Evolutionary conservation across 2,888 invertebrate genomes (phyloP), one percentile per base, ranked within the genome.

Genomic region (Liopterus haemorrhoidalis): DNA sequence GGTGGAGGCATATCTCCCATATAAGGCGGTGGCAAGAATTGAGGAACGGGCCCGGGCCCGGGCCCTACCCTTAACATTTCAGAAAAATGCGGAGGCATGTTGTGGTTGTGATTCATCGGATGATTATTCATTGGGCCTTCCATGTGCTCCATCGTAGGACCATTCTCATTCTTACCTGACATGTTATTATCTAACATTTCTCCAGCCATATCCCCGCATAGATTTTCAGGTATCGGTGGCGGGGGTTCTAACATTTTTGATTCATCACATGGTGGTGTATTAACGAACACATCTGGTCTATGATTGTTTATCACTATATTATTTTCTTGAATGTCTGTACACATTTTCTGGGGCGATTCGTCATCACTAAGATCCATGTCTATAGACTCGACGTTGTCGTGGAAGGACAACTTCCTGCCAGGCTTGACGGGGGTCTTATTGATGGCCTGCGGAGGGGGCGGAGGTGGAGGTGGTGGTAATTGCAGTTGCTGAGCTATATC

Each of bases 361-460:
- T 89, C 89, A 57, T 89, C 89, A 8, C 87, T 88, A 62, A 90
- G 73, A 53, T 89, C 89, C 88, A 89, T 89, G 54, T 90, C 89
- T 47, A 88, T 82, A 60, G 81, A 84, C 60, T 85, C 84, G 3
- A 84, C 81, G 60, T 83, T 86, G 57, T 86, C 86, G 8, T 76
- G 65, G 51, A n/a, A n/a, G n/a, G n/a, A n/a, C n/a, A 37, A 51
- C 46, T 56, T 58, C 18, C 56, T 51, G n/a, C n/a, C n/a, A n/a
- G n/a, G n/a, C n/a, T n/a, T n/a, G n/a, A n/a, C n/a, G n/a, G n/a
- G n/a, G n/a, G n/a, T n/a, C n/a, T n/a, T n/a, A 22, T 28, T 44
- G 31, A 11, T 20, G 16, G 4, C 37, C 45, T 11, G 37, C 30
- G 16, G 20, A n/a, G 70, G 61, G 52, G 73, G 68, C 0, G 73